Conservation (phyloP, 2,113 vertebrate genomes). For the Pheucticus melanocephalus region DNA sequence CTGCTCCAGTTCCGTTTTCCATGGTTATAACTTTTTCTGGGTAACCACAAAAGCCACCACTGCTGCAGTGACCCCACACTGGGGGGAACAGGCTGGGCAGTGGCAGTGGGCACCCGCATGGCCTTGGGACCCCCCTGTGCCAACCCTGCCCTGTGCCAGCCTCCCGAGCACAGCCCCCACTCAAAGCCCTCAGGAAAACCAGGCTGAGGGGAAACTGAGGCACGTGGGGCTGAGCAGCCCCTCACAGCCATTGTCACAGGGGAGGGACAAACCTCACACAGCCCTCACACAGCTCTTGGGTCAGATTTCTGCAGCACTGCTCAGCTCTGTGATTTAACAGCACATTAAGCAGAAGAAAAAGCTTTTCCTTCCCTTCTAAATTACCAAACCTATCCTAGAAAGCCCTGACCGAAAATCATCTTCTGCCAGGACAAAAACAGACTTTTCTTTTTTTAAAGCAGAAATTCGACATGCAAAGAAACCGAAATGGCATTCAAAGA, state of each 20-base stretch:
- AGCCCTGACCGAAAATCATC: background rate
- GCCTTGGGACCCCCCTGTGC: fast-evolving
- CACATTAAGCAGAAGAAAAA: background rate
- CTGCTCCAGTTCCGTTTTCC: constrained; percentile 8
- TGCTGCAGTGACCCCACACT: background rate
- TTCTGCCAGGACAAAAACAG: background rate
- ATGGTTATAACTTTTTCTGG: background rate
- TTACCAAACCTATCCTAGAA: background rate
- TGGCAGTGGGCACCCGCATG: fast-evolving
- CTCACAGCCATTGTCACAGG: background rate
- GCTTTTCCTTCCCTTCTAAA: background rate
- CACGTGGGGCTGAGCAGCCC: background rate
- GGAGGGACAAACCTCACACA: background rate
- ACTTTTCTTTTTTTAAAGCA: background rate
- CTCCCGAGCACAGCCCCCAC: background rate
- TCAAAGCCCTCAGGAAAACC: background rate
- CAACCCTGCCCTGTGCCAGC: background rate
- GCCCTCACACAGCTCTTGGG: background rate
- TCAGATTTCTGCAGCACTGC: background rate
- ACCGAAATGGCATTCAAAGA: constrained; percentile 17
- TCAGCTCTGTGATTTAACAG: background rate
- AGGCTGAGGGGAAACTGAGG: background rate
- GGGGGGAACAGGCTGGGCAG: fast-evolving
- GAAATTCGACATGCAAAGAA: constrained; percentile 9
- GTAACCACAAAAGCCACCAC: constrained; percentile 29